Conservation (phyloP, 2,113 vertebrate species). For the Globicephala melas region DNA sequence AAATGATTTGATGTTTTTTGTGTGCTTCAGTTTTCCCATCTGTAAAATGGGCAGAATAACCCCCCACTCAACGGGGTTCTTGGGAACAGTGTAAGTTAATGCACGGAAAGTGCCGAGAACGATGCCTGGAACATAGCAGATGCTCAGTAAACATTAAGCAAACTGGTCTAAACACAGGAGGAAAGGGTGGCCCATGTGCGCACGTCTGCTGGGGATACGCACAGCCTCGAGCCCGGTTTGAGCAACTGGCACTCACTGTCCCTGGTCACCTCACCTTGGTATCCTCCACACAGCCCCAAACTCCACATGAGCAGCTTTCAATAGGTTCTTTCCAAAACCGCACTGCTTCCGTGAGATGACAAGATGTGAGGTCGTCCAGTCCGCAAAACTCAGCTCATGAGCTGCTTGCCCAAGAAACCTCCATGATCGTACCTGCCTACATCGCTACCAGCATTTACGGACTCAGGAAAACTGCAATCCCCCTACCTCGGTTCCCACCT, state of each 20-base stretch:
- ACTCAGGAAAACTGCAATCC: not conserved
- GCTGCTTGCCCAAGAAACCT: not conserved
- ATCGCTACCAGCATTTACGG: fast-evolving
- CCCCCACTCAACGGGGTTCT: not conserved
- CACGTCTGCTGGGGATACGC: fast-evolving
- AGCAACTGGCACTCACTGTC: fast-evolving
- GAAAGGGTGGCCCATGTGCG: not conserved
- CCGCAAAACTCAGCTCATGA: not conserved
- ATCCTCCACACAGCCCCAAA: not conserved
- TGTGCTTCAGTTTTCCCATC: not conserved
- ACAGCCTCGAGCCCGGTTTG: not conserved
- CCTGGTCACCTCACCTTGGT: fast-evolving
- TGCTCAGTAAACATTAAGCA: fast-evolving
- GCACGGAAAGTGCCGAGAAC: fast-evolving
- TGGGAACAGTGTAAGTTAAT: not conserved
- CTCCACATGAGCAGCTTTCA: not conserved
- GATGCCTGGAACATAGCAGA: fast-evolving
- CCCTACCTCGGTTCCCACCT: fast-evolving
- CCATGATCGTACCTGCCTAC: fast-evolving
- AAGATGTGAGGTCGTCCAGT: fast-evolving
- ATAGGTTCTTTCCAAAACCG: not conserved
- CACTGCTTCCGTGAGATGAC: not conserved
- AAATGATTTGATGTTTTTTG: not conserved
- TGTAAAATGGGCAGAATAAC: not conserved
- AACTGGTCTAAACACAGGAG: not conserved